A percentile compares a stretch with the other conserved stretches of the same genome.
Evolutionary conservation across 2,888 invertebrate species (phyloP).

Genomic region (Ganaspis brasiliensis): DNA sequence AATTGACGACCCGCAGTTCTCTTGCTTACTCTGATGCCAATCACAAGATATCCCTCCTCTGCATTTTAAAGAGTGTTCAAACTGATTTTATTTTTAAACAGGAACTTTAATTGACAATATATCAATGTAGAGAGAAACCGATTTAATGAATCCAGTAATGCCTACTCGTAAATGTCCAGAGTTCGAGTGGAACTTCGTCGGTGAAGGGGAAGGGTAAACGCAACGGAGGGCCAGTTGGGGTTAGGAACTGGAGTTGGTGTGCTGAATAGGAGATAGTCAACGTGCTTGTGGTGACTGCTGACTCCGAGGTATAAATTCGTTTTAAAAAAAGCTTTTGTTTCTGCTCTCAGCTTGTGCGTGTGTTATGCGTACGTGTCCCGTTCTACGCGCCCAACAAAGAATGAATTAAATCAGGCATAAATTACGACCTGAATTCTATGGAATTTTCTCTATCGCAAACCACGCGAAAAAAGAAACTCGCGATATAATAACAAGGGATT

Average conservation of each 20-base stretch:
- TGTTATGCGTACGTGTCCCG: constrained; percentile 54
- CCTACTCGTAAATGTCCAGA: constrained; percentile 5
- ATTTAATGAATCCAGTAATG: too few species aligned
- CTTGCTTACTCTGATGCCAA: too few species aligned
- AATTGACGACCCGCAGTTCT: too few species aligned
- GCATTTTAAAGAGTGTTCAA: too few species aligned
- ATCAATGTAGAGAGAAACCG: too few species aligned
- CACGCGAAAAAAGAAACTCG: neutral
- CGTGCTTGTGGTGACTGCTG: constrained; percentile 65
- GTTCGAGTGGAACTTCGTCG: neutral
- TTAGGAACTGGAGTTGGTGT: neutral
- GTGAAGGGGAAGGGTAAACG: too few species aligned
- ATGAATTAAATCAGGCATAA: constrained; percentile 31
- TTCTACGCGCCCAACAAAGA: constrained; percentile 33
- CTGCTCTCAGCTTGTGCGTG: constrained; percentile 48
- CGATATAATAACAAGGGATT: constrained; percentile 3
- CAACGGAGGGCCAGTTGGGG: neutral
- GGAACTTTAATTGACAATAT: too few species aligned
- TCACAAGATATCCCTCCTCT: too few species aligned
- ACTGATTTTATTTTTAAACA: too few species aligned
- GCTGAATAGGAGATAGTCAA: constrained; percentile 55
- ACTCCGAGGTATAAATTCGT: constrained; percentile 71
- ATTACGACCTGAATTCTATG: constrained; percentile 11
- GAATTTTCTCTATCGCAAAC: constrained; percentile 7
- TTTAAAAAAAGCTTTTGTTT: constrained; percentile 74